Conservation (phyloP, 2,888 invertebrate genomes). For the Margaritifera margaritifera region DNA sequence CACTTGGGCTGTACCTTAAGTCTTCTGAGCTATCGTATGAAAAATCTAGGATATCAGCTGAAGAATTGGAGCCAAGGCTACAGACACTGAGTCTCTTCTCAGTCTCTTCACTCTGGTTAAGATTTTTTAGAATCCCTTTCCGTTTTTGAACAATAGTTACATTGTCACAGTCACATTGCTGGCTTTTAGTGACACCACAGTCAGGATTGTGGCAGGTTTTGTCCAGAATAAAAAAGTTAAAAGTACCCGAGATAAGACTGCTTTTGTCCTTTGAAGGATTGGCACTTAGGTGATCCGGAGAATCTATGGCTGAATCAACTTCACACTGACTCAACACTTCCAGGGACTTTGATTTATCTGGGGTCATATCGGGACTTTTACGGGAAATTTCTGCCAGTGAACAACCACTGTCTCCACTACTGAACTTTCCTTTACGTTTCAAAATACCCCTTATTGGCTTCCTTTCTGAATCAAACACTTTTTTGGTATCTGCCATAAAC, state of each 20-base stretch:
- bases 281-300: constrained; percentile 22
- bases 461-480: constrained; percentile 59
- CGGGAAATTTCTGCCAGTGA: constrained; percentile 42
- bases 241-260: constrained; percentile 11
- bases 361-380: constrained; percentile 22
- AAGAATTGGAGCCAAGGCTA: constrained; percentile 68
- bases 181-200: constrained; percentile 24
- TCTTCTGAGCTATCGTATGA: constrained; percentile 68
- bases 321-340: constrained; percentile 30
- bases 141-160: constrained; percentile 44
- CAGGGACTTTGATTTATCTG: constrained; percentile 19
- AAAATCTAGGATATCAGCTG: constrained; percentile 68
- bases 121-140: constrained; percentile 61
- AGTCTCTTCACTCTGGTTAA: constrained; percentile 40
- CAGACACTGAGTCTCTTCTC: constrained; percentile 65
- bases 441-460: constrained; percentile 66
- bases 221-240: not conserved
- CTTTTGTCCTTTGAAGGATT: constrained; percentile 10
- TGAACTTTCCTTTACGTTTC: constrained; percentile 61
- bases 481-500: constrained; percentile 13
- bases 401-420: constrained; percentile 62
- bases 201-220: constrained; percentile 4
- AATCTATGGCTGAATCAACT: constrained; percentile 34
- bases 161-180: constrained; percentile 10
- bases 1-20: constrained; percentile 8